A percentile compares a stretch with the other conserved stretches of the same genome.
These are phyloP conservation scores for Crocuta crocuta DNA, from an alignment of 2,113 vertebrate genomes.

Conservation along the genomic window DNA sequence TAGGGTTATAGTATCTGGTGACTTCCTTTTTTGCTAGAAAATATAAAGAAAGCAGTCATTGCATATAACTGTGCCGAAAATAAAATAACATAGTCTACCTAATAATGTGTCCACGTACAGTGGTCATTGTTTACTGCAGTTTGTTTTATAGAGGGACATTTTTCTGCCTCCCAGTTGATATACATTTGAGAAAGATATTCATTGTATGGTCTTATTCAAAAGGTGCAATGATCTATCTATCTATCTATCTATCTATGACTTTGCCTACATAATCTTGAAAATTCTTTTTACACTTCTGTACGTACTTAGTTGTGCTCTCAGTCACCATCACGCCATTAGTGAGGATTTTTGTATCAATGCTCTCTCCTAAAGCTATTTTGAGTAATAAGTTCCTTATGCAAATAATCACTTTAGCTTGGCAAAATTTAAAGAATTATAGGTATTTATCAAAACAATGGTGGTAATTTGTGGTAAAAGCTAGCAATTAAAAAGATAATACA, in stretches of 20 bases:
- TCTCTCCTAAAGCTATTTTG: neutral
- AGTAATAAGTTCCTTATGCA: neutral
- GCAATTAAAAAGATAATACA: constrained; percentile 40
- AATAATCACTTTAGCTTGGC: neutral
- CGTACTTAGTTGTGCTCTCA: neutral
- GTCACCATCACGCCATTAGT: neutral
- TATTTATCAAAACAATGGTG: constrained; percentile 43
- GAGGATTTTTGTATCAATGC: neutral
- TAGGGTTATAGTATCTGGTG: neutral
- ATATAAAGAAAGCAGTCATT: neutral
- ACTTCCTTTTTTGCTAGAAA: neutral
- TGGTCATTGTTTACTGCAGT: neutral
- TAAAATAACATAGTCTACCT: neutral
- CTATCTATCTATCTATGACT: neutral
- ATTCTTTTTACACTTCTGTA: neutral
- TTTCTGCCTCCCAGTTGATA: neutral
- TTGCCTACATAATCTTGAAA: neutral
- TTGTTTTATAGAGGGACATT: neutral
- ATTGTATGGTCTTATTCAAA: neutral
- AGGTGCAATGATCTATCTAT: neutral
- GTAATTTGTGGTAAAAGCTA: constrained; percentile 5
- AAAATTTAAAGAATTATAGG: neutral
- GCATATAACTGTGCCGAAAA: neutral
- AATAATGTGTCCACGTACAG: neutral
- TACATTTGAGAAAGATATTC: neutral